Percentiles rank a stretch among this genome's conserved stretches.
These are phyloP conservation scores for Brachyhypopomus occidentalis DNA, from an alignment of 2,113 vertebrate genomes.

Conservation along the genomic window DNA sequence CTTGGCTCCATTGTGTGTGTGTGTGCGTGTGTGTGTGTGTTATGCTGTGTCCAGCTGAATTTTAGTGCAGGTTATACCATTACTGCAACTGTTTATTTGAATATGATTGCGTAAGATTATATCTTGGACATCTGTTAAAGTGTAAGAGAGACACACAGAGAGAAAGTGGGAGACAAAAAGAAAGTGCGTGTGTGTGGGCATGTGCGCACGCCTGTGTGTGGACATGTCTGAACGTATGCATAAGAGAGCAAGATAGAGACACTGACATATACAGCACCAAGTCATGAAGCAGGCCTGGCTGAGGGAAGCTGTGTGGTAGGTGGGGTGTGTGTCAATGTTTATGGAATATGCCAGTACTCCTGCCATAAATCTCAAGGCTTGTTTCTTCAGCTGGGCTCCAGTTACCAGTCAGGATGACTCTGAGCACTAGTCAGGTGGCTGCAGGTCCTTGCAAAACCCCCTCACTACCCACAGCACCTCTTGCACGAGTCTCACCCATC, in stretches of 20 bases:
- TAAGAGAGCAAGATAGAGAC: slow-evolving; percentile 1
- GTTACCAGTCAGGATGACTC: slow-evolving; percentile 53
- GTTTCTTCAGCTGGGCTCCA: slow-evolving; percentile 54
- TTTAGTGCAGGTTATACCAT: neutral
- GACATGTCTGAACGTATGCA: neutral
- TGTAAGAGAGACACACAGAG: slow-evolving; percentile 49
- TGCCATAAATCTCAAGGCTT: slow-evolving; percentile 72
- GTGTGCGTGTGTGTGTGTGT: slow-evolving; percentile 7
- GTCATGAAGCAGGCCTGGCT: slow-evolving; percentile 37
- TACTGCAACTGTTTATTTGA: slow-evolving; percentile 5
- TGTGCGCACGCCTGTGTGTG: too few species aligned
- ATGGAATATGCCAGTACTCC: slow-evolving; percentile 76
- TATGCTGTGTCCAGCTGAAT: slow-evolving; percentile 8
- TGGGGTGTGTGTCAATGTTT: slow-evolving; percentile 78
- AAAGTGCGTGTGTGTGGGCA: slow-evolving; percentile 1
- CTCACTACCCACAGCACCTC: slow-evolving; percentile 2
- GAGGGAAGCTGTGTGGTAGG: slow-evolving; percentile 61
- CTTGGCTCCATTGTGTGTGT: neutral
- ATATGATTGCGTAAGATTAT: neutral
- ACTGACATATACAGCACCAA: slow-evolving; percentile 40
- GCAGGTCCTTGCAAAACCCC: slow-evolving; percentile 8
- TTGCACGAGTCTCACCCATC: slow-evolving; percentile 1
- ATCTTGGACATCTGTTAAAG: slow-evolving; percentile 1
- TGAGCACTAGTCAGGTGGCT: slow-evolving; percentile 58
- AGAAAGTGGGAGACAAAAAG: slow-evolving; percentile 17